Base-by-base conservation (phyloP, 2,888 invertebrate species). In the Lathronympha strigana region DNA sequence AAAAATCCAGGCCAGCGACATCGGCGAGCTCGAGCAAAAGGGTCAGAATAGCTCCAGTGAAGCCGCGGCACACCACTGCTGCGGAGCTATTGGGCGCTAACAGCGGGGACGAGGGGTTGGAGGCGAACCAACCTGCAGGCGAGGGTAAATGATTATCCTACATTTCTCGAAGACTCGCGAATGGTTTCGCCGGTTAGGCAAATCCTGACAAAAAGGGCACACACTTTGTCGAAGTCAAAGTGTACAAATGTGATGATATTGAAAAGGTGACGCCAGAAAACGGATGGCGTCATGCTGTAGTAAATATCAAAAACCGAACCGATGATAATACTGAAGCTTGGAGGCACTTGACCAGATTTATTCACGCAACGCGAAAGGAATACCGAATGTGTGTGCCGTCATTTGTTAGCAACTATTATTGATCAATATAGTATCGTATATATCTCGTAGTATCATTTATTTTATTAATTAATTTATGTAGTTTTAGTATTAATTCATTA, bases 241-340 rank as follows among this genome's bases (percentile, higher is more conserved):
- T 68, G 8, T 69, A 69, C 28, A 60, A 64, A 21, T 61, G 61
- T 23, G 40, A 62, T 9, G 69, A 69, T n/a, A 67, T 67, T 5
- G 60, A 67, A 19, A 15, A 17, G 9, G 21, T 51, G 19, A 9
- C 51, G 1, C 51, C 51, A 6, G 15, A 33, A 5, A 63, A 68
- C 23, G n/a, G 68, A n/a, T 67, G 68, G 67, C 51, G 63, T 21
- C 67, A 67, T 31, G 63, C 69, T 1, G 28, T 67, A 9, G 23
- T 69, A 0, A 54, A 53, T n/a, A 19, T 68, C 15, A 67, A 67
- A 61, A 67, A 61, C 36, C 11, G 38, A 11, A 67, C 58, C 1
- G 49, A 67, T 49, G 49, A 51, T 4, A 28, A 49, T n/a, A 47
- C 53, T 0, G 63, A 67, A n/a, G 50, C 69, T 6, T 67, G 63